Evolutionary conservation across 2,888 invertebrate species (phyloP), one percentile per base, ranked within the genome.

Genomic region (Lepidocyrtinus sp.): DNA sequence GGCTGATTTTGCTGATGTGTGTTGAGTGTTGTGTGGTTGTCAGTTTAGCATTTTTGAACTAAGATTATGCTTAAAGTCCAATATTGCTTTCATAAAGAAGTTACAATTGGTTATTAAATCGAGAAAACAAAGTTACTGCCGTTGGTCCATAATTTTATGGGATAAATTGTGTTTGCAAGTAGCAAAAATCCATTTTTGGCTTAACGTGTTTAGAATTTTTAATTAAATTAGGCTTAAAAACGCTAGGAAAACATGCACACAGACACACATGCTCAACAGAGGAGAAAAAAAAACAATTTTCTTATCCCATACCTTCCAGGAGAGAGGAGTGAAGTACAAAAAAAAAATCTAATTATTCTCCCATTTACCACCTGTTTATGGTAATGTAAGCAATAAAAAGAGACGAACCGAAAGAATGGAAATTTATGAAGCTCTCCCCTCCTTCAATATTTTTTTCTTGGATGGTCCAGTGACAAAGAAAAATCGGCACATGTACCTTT

Each of bases 361-460:
- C 68, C 19, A 46, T 46, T 68, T 68, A 22, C 67, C 50, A 68
- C 67, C 46, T 68, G 67, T 21, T 50, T 46, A 68, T 68, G 15
- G 24, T 22, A 68, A 12, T 50, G 21, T 65, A 22, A 46, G 24
- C 21, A 24, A 3, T 36, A 36, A 36, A 36, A 5, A 12, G 12
- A 36, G 12, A 36, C 5, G 12, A 36, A 36, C 36, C 12, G 12
- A 12, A 5, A 36, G 36, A 36, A 36, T 36, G 36, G 36, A 12
- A 36, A 36, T 12, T n/a, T n/a, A n/a, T n/a, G n/a, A n/a, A n/a
- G 36, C 12, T 36, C 5, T 36, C 36, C 12, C 36, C 36, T 36
- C 12, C 36, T 5, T 36, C 5, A 36, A 36, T 12, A n/a, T 36
- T 7, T 12, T 12, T 36, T 36, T 36, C 36, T 36, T 7, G 5